Base-by-base conservation (phyloP, 2,797 vertebrate species). In the Phyllotis vaccarum region DNA sequence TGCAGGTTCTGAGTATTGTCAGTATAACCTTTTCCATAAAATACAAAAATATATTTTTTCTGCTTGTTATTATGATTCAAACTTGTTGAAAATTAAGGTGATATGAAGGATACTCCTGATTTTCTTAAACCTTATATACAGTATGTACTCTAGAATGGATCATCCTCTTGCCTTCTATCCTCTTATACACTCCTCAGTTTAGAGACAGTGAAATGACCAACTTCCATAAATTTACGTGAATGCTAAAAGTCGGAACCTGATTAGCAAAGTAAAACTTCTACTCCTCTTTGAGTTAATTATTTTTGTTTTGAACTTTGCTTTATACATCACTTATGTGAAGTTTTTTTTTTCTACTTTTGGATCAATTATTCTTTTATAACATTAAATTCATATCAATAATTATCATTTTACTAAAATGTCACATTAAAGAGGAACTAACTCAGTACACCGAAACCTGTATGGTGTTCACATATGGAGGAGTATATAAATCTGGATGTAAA, bases 1-100 rank as follows among this genome's bases (percentile, higher is more conserved):
- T 76, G n/a, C 75, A 72, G 34, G 46, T 89, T 62, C 43, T 46
- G 40, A 89, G 22, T 3, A 78, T 31, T 78, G 2, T 91, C 43
- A 86, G 60, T 81, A 86, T 74, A 56, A 66, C 3, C 37, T 80
- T 86, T 86, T 68, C 72, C 19, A 37, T 88, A 72, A 94, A 85
- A 79, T 5, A 62, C 12, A 89, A 56, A 37, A 27, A 49, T 19
- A 56, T 52, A 49, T 66, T 64, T 72, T n/a, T 90, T 91, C 58
- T 40, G 13, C 37, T 75, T 76, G 34, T 2, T 43, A 43, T 21
- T 19, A 76, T 34, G 19, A 64, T 64, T 95, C 21, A 90, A 79
- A 66, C 6, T 78, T 52, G 46, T 34, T 76, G 8, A 66, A 80
- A 85, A n/a, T 56, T 56, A 80, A 91, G 92, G 58, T 60, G 43